Evolutionary conservation across 1,140 invertebrate species (phyloP).

Genomic region (Tetragnatha versicolor): DNA sequence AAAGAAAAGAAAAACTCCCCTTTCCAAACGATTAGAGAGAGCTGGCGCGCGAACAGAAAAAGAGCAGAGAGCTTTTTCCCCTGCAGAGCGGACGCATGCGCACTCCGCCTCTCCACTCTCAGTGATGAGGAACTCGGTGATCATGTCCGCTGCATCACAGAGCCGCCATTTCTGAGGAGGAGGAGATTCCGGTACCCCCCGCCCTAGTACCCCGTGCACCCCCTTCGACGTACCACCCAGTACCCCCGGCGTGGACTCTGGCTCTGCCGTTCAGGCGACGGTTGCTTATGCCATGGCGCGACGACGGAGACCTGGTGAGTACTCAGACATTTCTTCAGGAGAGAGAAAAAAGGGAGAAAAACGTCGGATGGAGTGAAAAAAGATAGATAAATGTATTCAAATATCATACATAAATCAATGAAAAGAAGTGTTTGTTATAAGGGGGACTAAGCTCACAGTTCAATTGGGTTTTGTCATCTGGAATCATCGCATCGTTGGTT

Average conservation of each 20-base stretch:
- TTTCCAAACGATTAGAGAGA: background rate
- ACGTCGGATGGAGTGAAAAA: too few relatives aligned
- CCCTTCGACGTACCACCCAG: background rate
- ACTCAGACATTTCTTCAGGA: background rate
- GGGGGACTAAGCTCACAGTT: too few relatives aligned
- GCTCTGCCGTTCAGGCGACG: constrained; percentile 37
- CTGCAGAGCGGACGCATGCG: too few relatives aligned
- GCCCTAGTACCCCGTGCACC: background rate
- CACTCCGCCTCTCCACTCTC: constrained; percentile 18
- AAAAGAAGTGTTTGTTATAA: too few relatives aligned
- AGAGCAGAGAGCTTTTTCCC: background rate
- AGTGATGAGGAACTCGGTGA: constrained; percentile 44
- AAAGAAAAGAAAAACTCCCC: background rate
- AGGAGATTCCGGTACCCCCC: background rate
- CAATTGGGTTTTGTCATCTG: too few relatives aligned
- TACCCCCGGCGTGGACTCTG: background rate
- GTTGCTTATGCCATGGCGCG: constrained; percentile 44
- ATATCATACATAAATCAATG: too few relatives aligned
- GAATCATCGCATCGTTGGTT: too few relatives aligned
- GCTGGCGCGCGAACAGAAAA: background rate
- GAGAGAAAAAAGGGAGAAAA: background rate
- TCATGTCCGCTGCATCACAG: constrained; percentile 33
- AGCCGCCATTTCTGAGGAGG: constrained; percentile 41
- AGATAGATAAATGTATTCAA: too few relatives aligned
- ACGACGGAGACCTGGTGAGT: background rate